Percentiles rank a stretch among this genome's conserved stretches.
Conservation (phyloP, 2,797 vertebrate genomes). For the Pagetopsis macropterus region DNA sequence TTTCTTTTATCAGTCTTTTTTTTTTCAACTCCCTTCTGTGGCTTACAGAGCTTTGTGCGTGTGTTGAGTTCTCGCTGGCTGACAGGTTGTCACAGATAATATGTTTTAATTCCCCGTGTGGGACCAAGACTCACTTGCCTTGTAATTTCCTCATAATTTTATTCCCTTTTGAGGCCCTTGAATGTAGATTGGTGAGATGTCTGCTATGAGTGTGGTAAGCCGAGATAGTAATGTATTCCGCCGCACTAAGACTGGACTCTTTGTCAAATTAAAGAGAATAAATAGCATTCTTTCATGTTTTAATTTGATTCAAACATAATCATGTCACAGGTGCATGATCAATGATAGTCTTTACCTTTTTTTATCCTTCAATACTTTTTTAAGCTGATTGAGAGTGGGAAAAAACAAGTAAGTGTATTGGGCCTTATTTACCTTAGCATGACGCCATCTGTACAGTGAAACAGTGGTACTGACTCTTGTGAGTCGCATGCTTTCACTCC, state of each 20-base stretch:
- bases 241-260: constrained; percentile 54
- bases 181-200: constrained; percentile 82
- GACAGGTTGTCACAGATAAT: constrained; percentile 89
- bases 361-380: not conserved
- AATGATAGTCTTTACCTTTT: not conserved
- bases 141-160: constrained; percentile 86
- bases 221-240: constrained; percentile 64
- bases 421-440: not conserved
- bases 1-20: constrained; percentile 68
- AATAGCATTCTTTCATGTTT: constrained; percentile 52
- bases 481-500: constrained; percentile 66
- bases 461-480: constrained; percentile 37
- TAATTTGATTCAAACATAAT: constrained; percentile 44
- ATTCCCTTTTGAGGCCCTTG: constrained; percentile 81
- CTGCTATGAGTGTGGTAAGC: constrained; percentile 69
- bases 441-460: constrained; percentile 41
- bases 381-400: not conserved
- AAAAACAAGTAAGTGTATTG: not conserved
- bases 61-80: constrained; percentile 81
- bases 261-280: constrained; percentile 63
- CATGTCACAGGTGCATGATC: constrained; percentile 29
- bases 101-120: constrained; percentile 86
- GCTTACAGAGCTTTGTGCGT: constrained; percentile 76
- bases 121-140: constrained; percentile 82
- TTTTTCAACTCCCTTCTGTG: constrained; percentile 63